Percentiles rank a stretch among this genome's conserved stretches.
Conservation (phyloP, 2,113 vertebrate species). For the Psettodes erumei region DNA sequence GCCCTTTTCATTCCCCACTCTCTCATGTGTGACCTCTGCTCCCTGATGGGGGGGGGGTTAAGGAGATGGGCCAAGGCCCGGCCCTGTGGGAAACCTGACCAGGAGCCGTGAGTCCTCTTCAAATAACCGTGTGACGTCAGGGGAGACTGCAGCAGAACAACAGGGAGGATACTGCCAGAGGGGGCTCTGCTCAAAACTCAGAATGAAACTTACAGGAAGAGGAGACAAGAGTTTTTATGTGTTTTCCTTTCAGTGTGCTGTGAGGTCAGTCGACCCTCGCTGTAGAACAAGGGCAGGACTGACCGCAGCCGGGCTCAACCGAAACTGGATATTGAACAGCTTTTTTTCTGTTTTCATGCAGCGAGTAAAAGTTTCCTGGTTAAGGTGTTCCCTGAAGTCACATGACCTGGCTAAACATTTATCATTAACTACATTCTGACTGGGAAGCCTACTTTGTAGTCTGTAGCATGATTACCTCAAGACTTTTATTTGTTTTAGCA, state of each 20-base stretch:
- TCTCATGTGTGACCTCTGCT: conserved; percentile 78
- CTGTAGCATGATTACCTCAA: neutral
- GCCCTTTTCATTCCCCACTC: conserved; percentile 75
- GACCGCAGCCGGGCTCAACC: conserved; percentile 25
- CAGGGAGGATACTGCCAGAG: conserved; percentile 30
- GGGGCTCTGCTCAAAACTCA: conserved; percentile 21
- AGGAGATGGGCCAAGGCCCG: conserved; percentile 52
- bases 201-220: conserved; percentile 59
- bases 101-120: conserved; percentile 52
- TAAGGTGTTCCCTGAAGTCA: no score
- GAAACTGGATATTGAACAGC: conserved; percentile 28
- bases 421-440: neutral
- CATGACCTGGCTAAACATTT: no score
- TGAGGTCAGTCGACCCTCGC: conserved; percentile 57
- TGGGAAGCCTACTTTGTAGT: neutral
- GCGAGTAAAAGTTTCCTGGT: conserved; percentile 4
- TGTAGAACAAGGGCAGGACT: conserved; percentile 20
- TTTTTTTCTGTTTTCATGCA: conserved; percentile 12
- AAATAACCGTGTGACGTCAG: conserved; percentile 69
- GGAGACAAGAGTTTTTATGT: conserved; percentile 53
- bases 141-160: conserved; percentile 49
- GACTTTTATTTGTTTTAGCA: conserved; percentile 6
- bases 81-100: conserved; percentile 75
- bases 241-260: conserved; percentile 42
- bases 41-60: conserved; percentile 57